Percentiles rank a stretch among this genome's conserved stretches.
Conservation (phyloP, 2,797 vertebrate species). For the Neosilurus mollespiculum region DNA sequence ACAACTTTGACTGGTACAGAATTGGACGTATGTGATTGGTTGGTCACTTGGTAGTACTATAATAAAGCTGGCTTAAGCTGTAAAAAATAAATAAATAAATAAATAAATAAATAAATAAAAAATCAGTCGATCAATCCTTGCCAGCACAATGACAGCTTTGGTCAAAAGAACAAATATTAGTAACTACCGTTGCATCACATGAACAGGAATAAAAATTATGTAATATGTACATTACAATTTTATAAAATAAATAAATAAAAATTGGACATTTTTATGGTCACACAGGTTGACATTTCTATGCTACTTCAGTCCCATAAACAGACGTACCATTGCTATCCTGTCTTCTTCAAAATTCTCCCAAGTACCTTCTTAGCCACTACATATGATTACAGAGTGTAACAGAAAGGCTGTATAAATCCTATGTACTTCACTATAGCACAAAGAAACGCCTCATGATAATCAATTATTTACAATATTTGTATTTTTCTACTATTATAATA, state of each 20-base stretch:
- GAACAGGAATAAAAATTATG: neutral
- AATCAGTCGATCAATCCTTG: no score
- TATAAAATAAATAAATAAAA: no score
- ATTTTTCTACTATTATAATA: neutral
- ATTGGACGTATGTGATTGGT: no score
- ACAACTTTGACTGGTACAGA: no score
- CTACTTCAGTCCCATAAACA: neutral
- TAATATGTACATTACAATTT: no score
- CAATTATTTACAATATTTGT: neutral
- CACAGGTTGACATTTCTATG: neutral
- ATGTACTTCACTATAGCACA: neutral
- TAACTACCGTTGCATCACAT: neutral
- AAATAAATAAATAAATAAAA: no score
- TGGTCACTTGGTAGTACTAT: no score
- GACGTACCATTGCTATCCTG: neutral
- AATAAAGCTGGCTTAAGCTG: no score
- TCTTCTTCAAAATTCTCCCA: neutral
- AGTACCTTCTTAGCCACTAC: neutral
- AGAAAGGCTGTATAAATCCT: neutral
- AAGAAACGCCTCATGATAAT: neutral
- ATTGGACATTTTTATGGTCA: no score
- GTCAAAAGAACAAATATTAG: no score
- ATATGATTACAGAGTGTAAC: neutral
- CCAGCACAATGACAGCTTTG: no score
- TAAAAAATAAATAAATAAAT: no score